These are phyloP conservation scores for Schrankia costaestrigalis DNA, from an alignment of 2,888 invertebrate species.

Conservation along the genomic window DNA sequence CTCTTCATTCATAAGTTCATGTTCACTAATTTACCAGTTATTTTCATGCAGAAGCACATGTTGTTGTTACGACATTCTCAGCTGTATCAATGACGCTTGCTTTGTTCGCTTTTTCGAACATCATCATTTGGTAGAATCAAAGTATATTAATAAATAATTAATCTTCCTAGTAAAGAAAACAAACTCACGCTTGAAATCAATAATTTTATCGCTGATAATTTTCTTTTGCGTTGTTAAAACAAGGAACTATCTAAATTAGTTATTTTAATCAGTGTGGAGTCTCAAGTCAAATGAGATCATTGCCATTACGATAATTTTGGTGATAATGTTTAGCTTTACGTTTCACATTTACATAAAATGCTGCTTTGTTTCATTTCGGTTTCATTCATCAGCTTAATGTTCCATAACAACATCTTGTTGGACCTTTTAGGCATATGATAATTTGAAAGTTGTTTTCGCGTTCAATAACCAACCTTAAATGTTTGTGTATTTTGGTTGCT, in stretches of 20 bases:
- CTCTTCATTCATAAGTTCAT: conserved; percentile 67
- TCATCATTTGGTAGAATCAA: too few relatives aligned
- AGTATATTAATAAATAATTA: too few relatives aligned
- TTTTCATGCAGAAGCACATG: too few relatives aligned
- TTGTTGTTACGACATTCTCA: too few relatives aligned
- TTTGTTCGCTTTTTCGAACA: too few relatives aligned
- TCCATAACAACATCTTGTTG: conserved; percentile 13
- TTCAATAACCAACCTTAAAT: conserved; percentile 7
- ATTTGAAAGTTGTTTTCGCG: conserved; percentile 18
- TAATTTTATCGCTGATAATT: conserved; percentile 60
- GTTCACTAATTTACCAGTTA: conserved; percentile 48
- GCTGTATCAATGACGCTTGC: conserved; percentile 47
- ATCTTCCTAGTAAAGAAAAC: conserved; percentile 23
- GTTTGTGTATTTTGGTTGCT: conserved; percentile 14
- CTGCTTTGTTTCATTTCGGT: conserved; percentile 40
- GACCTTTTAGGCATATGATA: conserved; percentile 12
- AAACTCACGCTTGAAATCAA: conserved; percentile 37
- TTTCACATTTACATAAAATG: conserved; percentile 37
- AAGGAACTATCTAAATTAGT: conserved; percentile 60
- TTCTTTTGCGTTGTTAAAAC: conserved; percentile 63
- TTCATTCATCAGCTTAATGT: conserved; percentile 34
- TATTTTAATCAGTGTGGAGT: conserved; percentile 53
- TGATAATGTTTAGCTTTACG: conserved; percentile 41
- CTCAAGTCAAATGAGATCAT: conserved; percentile 64
- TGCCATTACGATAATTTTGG: conserved; percentile 63